Evolutionary conservation across 2,797 vertebrate genomes (phyloP).

Genomic region (Uromys caudimaculatus): DNA sequence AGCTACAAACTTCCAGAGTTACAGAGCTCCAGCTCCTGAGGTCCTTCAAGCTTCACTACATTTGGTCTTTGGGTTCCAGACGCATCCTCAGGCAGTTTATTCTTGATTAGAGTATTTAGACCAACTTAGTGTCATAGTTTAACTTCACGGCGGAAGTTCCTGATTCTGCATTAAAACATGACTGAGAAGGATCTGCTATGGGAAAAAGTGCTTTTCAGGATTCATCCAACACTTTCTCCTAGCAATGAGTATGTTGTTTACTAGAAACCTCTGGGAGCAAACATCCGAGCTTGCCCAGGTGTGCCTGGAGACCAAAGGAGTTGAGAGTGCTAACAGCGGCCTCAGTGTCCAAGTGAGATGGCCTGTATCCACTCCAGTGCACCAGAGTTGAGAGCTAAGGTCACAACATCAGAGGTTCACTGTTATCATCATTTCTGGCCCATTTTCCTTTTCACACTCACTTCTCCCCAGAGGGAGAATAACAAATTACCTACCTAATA

Average conservation of each 20-base stretch:
- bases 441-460: neutral
- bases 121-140: neutral
- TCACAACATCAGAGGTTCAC: neutral
- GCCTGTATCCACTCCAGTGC: neutral
- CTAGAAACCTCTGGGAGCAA: conserved; percentile 4
- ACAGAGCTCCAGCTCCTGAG: neutral
- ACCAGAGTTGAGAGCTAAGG: neutral
- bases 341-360: neutral
- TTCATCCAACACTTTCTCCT: neutral
- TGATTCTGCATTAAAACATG: neutral
- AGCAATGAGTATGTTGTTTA: neutral
- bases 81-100: neutral
- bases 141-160: neutral
- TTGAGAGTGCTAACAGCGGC: neutral
- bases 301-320: neutral
- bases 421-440: neutral
- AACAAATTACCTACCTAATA: neutral
- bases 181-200: neutral
- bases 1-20: neutral
- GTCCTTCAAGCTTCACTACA: neutral
- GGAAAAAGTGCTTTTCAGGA: neutral
- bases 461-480: neutral
- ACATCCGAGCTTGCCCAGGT: neutral
- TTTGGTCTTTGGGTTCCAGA: neutral
- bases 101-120: neutral